phyloP scores from a whole-genome alignment of 2,888 invertebrate species.

The Drosophila cracens region DNA sequence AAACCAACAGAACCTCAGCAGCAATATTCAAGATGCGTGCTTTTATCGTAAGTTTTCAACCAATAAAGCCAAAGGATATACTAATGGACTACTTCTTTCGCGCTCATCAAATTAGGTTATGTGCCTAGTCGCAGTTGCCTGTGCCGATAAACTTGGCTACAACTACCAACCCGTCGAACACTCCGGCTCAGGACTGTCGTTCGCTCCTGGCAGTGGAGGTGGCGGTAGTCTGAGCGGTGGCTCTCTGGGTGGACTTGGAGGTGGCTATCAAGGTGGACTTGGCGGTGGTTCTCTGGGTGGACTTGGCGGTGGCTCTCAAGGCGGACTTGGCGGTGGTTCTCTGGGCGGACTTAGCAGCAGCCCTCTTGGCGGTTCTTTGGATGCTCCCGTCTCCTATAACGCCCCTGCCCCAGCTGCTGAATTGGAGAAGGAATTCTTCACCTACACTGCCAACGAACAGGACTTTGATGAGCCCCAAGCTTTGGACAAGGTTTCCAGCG shows the following conservation, averaged over 20 bases:
- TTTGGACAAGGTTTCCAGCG: slow-evolving; percentile 56
- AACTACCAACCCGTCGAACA: slow-evolving; percentile 79
- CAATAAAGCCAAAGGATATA: slow-evolving; percentile 25
- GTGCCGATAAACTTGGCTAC: slow-evolving; percentile 80
- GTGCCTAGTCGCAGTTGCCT: slow-evolving; percentile 76
- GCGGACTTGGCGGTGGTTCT: slow-evolving; percentile 21
- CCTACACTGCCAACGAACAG: slow-evolving; percentile 72
- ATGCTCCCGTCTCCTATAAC: slow-evolving; percentile 60
- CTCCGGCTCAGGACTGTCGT: slow-evolving; percentile 72
- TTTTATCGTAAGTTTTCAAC: slow-evolving; percentile 65
- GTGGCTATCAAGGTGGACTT: slow-evolving; percentile 7
- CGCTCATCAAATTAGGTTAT: slow-evolving; percentile 56
- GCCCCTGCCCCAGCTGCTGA: slow-evolving; percentile 66
- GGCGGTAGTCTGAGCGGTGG: slow-evolving; percentile 27
- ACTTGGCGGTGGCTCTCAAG: slow-evolving; percentile 27
- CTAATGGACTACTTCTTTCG: slow-evolving; percentile 34
- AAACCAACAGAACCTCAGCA: slow-evolving; percentile 62
- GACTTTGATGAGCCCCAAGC: slow-evolving; percentile 65
- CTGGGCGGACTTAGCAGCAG: slow-evolving; percentile 25
- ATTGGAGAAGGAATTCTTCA: slow-evolving; percentile 76
- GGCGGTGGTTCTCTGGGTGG: slow-evolving; percentile 21
- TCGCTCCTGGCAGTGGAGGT: slow-evolving; percentile 61
- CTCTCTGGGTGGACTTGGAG: slow-evolving; percentile 19
- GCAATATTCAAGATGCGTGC: slow-evolving; percentile 69
- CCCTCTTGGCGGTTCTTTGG: slow-evolving; percentile 22